Percentiles rank a stretch among this genome's conserved stretches.
Conservation (phyloP, 2,113 vertebrate genomes). For the Bubalus kerabau region DNA sequence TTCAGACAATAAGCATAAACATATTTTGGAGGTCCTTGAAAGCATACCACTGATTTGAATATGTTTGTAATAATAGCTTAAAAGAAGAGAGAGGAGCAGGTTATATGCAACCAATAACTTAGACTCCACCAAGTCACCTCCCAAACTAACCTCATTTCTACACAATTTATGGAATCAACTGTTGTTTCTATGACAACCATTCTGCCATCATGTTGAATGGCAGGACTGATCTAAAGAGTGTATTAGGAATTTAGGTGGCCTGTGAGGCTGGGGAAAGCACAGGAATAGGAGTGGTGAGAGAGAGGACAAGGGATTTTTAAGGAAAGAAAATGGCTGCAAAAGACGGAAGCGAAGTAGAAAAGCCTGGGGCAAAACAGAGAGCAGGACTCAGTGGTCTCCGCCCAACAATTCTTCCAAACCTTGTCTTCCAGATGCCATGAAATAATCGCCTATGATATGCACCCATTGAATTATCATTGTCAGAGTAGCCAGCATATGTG, state of each 20-base stretch:
- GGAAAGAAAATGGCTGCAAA: neutral
- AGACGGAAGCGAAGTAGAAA: neutral
- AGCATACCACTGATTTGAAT: neutral
- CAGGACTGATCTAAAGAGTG: neutral
- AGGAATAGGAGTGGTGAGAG: neutral
- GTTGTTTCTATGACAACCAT: neutral
- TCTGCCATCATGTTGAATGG: too few species aligned
- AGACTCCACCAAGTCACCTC: neutral
- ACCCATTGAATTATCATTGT: neutral
- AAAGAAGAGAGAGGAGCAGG: neutral
- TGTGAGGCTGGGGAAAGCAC: neutral
- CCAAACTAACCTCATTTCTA: neutral
- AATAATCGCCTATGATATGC: neutral
- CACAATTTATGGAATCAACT: neutral
- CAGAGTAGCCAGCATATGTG: neutral
- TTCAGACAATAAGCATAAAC: neutral
- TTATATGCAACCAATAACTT: neutral
- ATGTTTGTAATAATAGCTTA: neutral
- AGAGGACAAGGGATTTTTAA: neutral
- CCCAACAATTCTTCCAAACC: neutral
- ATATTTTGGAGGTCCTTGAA: neutral
- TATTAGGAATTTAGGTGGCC: neutral
- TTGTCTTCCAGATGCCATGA: neutral
- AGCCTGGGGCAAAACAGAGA: neutral
- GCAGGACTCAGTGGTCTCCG: neutral